These are phyloP conservation scores for Chiloscyllium plagiosum DNA, from an alignment of 2,113 vertebrate genomes.

Conservation along the genomic window DNA sequence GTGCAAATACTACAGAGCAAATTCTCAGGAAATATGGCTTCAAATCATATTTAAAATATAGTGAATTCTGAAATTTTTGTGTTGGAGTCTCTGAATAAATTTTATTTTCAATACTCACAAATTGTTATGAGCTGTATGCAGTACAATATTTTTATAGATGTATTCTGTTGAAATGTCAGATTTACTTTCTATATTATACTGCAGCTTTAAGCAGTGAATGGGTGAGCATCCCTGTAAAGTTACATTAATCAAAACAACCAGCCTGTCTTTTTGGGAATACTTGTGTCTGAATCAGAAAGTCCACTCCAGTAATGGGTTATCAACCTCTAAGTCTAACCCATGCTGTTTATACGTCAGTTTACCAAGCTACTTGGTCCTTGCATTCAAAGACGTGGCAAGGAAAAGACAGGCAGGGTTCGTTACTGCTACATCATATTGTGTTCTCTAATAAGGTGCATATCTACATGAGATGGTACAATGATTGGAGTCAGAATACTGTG, in stretches of 20 bases:
- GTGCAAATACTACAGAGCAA: not conserved
- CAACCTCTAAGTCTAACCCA: not conserved
- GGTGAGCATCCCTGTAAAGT: not conserved
- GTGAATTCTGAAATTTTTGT: not conserved
- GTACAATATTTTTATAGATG: not conserved
- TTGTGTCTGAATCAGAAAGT: not conserved
- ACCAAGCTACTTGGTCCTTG: not conserved
- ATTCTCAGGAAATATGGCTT: conserved; percentile 30
- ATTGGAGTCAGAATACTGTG: conserved; percentile 3
- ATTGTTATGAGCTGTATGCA: not conserved
- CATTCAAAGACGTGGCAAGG: not conserved
- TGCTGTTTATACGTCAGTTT: not conserved
- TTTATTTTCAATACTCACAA: not conserved
- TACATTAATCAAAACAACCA: not conserved
- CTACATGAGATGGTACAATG: not conserved
- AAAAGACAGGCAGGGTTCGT: not conserved
- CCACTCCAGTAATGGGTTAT: not conserved
- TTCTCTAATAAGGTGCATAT: not conserved
- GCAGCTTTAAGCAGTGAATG: not conserved
- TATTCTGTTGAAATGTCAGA: conserved; percentile 20
- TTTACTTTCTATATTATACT: not conserved
- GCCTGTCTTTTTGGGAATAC: not conserved
- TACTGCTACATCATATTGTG: not conserved
- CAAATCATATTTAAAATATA: not conserved
- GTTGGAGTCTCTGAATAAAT: not conserved